phyloP scores from a whole-genome alignment of 2,113 vertebrate species.

The Microcebus murinus region DNA sequence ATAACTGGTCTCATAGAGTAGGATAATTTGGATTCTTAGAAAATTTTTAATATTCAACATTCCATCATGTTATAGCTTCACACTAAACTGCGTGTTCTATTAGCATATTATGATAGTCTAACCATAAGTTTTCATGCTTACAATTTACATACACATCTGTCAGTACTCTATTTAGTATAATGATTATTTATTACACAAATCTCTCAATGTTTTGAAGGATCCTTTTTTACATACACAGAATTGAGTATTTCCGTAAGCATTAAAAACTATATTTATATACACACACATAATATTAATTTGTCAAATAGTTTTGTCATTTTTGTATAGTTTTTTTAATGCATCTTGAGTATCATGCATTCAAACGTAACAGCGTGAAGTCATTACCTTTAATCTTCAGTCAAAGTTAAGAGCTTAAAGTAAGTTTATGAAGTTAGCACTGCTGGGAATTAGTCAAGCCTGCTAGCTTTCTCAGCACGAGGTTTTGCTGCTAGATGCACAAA shows the following conservation, averaged over 20 bases:
- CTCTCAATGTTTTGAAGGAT: constrained; percentile 44
- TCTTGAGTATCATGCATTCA: constrained; percentile 75
- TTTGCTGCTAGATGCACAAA: constrained; percentile 85
- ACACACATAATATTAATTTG: neutral
- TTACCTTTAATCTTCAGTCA: constrained; percentile 86
- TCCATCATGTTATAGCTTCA: neutral
- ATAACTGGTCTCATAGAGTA: constrained; percentile 63
- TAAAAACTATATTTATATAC: neutral
- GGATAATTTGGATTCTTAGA: constrained; percentile 48
- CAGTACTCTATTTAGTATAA: constrained; percentile 50
- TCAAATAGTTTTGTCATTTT: constrained; percentile 26
- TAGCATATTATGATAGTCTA: neutral
- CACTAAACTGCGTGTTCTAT: neutral
- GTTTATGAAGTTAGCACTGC: constrained; percentile 89
- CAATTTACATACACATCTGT: neutral
- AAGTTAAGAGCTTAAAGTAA: constrained; percentile 87
- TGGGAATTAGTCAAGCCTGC: constrained; percentile 91
- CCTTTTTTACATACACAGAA: constrained; percentile 28
- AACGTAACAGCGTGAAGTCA: constrained; percentile 81
- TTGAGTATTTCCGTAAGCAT: constrained; percentile 1
- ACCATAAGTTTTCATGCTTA: neutral
- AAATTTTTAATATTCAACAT: constrained; percentile 9
- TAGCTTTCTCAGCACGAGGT: constrained; percentile 87
- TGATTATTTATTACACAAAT: constrained; percentile 4
- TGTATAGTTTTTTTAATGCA: constrained; percentile 40